Conservation (phyloP, 2,797 vertebrate species). For the Craterocephalus amniculus region DNA sequence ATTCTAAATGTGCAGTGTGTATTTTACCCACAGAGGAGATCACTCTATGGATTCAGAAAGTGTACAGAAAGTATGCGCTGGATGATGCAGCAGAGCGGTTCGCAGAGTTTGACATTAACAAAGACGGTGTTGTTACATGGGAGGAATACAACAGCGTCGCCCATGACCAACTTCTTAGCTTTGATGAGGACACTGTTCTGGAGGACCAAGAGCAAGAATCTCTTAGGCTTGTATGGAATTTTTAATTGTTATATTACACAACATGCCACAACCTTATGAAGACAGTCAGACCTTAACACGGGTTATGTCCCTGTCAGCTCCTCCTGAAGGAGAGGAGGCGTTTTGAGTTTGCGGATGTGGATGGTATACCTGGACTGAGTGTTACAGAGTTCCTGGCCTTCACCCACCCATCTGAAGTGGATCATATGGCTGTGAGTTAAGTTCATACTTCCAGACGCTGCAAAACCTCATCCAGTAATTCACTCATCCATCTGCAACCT, state of each 20-base stretch:
- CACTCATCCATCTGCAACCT: not conserved
- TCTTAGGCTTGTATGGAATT: slow-evolving; percentile 86
- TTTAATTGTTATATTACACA: not conserved
- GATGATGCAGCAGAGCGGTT: slow-evolving; percentile 93
- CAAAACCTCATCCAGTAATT: slow-evolving; percentile 21
- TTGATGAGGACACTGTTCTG: slow-evolving; percentile 83
- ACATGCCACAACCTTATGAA: not conserved
- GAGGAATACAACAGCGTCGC: slow-evolving; percentile 91
- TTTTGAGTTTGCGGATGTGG: slow-evolving; percentile 90
- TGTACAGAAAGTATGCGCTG: slow-evolving; percentile 93
- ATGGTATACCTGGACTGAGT: slow-evolving; percentile 84
- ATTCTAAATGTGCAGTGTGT: slow-evolving; percentile 17
- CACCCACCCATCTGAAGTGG: slow-evolving; percentile 94
- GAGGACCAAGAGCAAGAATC: slow-evolving; percentile 93
- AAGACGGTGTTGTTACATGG: slow-evolving; percentile 90
- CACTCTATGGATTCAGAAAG: slow-evolving; percentile 92
- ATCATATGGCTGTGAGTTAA: slow-evolving; percentile 91
- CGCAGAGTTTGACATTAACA: slow-evolving; percentile 87
- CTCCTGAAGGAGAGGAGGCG: slow-evolving; percentile 92
- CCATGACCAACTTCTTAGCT: slow-evolving; percentile 87
- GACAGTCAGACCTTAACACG: not conserved
- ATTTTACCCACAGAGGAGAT: slow-evolving; percentile 87
- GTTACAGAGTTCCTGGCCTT: slow-evolving; percentile 93
- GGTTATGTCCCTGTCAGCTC: slow-evolving; percentile 81
- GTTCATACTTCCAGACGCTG: not conserved